Evolutionary conservation across 2,113 vertebrate species (phyloP).

Genomic region (Tragelaphus imberbis): DNA sequence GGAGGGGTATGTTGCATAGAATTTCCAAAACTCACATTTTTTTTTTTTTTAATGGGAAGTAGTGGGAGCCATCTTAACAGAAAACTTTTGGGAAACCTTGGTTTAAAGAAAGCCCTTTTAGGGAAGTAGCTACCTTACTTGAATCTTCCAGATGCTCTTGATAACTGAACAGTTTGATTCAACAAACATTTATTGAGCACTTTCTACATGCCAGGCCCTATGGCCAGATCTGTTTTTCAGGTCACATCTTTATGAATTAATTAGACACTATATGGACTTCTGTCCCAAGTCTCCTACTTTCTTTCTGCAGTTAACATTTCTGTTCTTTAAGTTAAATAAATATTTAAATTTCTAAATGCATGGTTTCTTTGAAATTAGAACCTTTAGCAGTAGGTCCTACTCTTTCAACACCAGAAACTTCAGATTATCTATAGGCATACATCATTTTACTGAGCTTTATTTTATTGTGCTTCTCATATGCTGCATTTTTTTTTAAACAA

Average conservation of each 20-base stretch:
- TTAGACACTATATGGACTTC: background rate
- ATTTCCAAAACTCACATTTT: background rate
- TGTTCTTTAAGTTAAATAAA: background rate
- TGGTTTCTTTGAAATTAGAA: background rate
- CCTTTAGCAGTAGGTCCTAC: background rate
- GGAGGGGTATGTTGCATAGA: background rate
- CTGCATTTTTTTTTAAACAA: background rate
- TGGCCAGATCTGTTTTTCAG: background rate
- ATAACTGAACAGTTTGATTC: background rate
- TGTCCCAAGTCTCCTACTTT: background rate
- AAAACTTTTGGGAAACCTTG: background rate
- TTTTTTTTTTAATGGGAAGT: background rate
- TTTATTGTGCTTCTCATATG: background rate
- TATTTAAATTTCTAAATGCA: background rate
- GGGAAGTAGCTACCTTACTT: background rate
- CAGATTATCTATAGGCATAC: background rate
- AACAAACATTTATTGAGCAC: background rate
- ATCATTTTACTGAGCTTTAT: background rate
- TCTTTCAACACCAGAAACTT: background rate
- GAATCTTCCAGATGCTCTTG: background rate
- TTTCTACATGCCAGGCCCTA: background rate
- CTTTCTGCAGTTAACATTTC: background rate
- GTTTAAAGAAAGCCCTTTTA: conserved; percentile 5
- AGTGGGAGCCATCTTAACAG: background rate
- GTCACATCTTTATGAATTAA: background rate